Evolutionary conservation across 1,140 invertebrate species (phyloP), one percentile per base, ranked within the genome.

Genomic region (Drosophila punjabiensis): DNA sequence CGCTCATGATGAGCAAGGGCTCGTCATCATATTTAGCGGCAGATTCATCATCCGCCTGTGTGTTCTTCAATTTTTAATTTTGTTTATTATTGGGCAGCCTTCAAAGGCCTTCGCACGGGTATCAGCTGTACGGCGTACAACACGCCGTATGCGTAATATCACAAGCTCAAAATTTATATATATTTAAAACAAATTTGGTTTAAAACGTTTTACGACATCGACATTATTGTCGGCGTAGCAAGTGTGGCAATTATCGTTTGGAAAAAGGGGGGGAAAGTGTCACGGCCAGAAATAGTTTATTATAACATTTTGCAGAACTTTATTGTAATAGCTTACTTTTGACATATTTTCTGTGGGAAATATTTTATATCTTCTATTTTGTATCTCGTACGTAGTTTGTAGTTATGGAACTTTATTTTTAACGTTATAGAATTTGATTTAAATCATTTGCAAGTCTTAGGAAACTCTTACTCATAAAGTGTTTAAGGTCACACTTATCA

Each of bases 11-110:
- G 55, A 13, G 53, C 45, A 74, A 53, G 60, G 66, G 66, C 66
- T 53, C 52, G 53, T 43, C 76, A 63, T 67, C 83, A 45, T 82
- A 83, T 75, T 87, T 76, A 61, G 67, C 74, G 86, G 71, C 75
- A 83, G 69, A 86, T 86, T 76, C 79, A 87, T 86, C 83, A 87
- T 79, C 76, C 66, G 63, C 59, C 58, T 53, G 48, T 52, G 58
- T 47, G 35, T 73, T 61, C 32, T 35, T 75, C 47, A 60, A 84
- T 69, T 63, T 74, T 28, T 33, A 59, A 76, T 76, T 71, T 71
- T 69, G 47, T 64, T 84, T 70, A 84, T 84, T 66, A 67, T 78
- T 70, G 52, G 56, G 43, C 20, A n/a, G 55, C 55, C 74, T 75
- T 66, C 63, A 69, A 68, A 50, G 73, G 55, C 55, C 55, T 58